Conservation (phyloP, 2,888 invertebrate genomes). For the Atethmia centrago region DNA sequence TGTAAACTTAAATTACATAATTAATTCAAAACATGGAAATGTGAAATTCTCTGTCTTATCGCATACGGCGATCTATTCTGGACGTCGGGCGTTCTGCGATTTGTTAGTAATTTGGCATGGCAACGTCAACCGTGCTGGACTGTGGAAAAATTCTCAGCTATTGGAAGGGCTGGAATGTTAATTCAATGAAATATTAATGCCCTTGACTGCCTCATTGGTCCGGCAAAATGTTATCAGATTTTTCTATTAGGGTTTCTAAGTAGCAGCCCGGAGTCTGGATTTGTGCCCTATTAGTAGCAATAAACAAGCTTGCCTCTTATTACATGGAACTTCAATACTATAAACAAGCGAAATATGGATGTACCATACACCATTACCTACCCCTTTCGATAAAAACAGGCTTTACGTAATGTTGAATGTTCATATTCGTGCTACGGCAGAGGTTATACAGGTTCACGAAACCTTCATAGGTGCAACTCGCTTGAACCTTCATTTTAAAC, state of each 20-base stretch:
- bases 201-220: background rate
- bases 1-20: background rate
- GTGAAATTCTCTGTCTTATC: background rate
- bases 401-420: background rate
- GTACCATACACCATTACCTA: background rate
- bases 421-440: background rate
- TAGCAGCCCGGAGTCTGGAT: background rate
- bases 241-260: background rate
- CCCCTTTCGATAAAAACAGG: background rate
- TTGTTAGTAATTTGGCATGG: background rate
- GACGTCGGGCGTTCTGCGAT: background rate
- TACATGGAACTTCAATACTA: too few species aligned
- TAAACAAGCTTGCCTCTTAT: too few species aligned
- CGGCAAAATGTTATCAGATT: background rate
- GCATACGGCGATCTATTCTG: background rate
- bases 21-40: background rate
- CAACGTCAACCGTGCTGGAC: background rate
- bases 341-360: background rate
- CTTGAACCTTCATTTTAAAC: conserved; percentile 53
- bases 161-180: background rate
- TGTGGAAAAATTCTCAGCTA: background rate
- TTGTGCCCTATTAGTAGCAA: background rate
- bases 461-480: conserved; percentile 28
- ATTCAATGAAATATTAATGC: background rate
- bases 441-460: too few species aligned